Evolutionary conservation across 2,888 invertebrate species (phyloP).

Genomic region (Phengaris alcon): DNA sequence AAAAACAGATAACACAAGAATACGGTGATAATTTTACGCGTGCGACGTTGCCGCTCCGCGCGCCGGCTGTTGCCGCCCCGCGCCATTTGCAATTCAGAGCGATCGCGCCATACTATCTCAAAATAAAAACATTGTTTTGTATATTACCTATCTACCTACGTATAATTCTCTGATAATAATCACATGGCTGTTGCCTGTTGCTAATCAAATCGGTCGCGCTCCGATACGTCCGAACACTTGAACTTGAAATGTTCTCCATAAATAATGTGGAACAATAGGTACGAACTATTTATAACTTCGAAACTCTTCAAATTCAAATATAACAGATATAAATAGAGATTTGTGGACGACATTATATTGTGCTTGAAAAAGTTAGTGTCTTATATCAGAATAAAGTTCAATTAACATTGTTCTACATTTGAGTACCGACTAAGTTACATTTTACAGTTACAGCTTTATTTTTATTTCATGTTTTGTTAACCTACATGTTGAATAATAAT

Average conservation of each 20-base stretch:
- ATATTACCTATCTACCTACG: slow-evolving; percentile 23
- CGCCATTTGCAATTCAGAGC: slow-evolving; percentile 39
- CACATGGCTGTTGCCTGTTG: slow-evolving; percentile 23
- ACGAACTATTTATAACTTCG: background rate
- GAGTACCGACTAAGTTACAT: too few species aligned
- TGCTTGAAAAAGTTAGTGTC: too few species aligned
- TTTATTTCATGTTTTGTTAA: too few species aligned
- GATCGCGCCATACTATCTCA: slow-evolving; percentile 38
- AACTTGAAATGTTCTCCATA: slow-evolving; percentile 28
- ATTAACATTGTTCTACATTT: too few species aligned
- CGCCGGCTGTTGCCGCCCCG: slow-evolving; percentile 58
- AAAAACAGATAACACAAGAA: slow-evolving; percentile 31
- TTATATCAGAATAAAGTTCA: too few species aligned
- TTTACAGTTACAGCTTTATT: too few species aligned
- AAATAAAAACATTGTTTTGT: slow-evolving; percentile 33
- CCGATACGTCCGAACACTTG: slow-evolving; percentile 28
- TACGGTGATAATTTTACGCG: slow-evolving; percentile 30
- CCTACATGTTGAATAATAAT: too few species aligned
- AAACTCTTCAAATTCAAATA: background rate
- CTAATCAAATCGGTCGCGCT: slow-evolving; percentile 30
- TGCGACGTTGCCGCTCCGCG: slow-evolving; percentile 63
- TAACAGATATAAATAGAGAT: background rate
- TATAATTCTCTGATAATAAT: slow-evolving; percentile 18
- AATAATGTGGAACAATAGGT: background rate
- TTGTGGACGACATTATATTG: too few species aligned